Base-by-base conservation (phyloP, 2,113 vertebrate genomes). In the Cricetomys ansorgei region DNA sequence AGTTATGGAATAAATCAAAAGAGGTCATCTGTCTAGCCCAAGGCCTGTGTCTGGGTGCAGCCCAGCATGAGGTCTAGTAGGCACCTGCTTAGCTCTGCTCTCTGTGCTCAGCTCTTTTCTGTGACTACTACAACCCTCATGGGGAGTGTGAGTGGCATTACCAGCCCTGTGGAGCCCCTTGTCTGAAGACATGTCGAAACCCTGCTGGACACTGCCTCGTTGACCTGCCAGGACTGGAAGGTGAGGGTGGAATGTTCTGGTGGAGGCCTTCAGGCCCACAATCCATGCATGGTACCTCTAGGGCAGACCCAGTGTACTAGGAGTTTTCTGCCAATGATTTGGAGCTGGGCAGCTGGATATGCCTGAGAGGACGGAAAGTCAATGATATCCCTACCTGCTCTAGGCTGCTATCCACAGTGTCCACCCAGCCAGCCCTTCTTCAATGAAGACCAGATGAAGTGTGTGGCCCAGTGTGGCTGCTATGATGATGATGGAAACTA, bases 101-200 rank as follows among this genome's bases (percentile, higher is more conserved):
- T 59, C 53, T 45, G 79, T 93, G 48, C 53, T 8, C 97, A 99
- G 99, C 99, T 95, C 96, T 99, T n/a, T 99, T 99, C 98, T 99
- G 99, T 17, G 99, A 99, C 96, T 99, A 99, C 97, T 99, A 99
- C 98, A 99, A 99, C 89, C 97, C 98, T 0, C 93, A 98, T 45
- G 99, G 98, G 37, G 98, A 97, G 90, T 99, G 99, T 89, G 99
- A 99, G 94, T 99, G 99, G 99, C 99, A 99, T 94, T 99, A 99
- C 97, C 99, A 99, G 92, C 98, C 99, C 6, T 99, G 99, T 89
- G 99, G 99, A 81, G 98, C 98, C 9, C 98, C 98, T 65, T 99
- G 99, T 92, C 98, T 99, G 98, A 99, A 99, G 97, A 99, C 99
- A 34, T 99, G 99, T 96, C 99, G 98, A 89, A 99, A 99, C 96